Evolutionary conservation across 2,888 invertebrate species (phyloP).

Genomic region (Philereme transversata): DNA sequence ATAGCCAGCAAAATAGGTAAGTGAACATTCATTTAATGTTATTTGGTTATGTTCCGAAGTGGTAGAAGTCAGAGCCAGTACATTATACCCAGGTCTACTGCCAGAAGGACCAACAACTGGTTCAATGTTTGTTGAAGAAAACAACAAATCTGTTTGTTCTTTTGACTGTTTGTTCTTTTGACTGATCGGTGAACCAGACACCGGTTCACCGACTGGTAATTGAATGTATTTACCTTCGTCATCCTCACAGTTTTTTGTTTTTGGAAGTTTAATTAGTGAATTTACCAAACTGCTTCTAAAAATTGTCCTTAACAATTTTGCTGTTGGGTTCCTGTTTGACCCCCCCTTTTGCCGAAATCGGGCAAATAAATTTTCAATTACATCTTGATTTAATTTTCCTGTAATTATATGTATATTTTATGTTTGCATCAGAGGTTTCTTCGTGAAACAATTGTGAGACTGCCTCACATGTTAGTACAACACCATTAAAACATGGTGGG

Average conservation of each 20-base stretch:
- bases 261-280: constrained; percentile 16
- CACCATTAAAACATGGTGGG: constrained; percentile 20
- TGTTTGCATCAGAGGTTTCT: constrained; percentile 6
- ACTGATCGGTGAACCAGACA: too few species aligned
- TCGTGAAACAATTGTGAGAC: constrained; percentile 15
- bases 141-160: constrained; percentile 1
- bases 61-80: neutral
- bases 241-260: constrained; percentile 20
- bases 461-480: constrained; percentile 25
- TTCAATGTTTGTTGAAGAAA: neutral
- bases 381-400: constrained; percentile 21
- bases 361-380: constrained; percentile 25
- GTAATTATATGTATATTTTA: constrained; percentile 16
- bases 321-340: constrained; percentile 18
- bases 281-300: constrained; percentile 21
- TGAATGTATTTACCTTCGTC: constrained; percentile 10
- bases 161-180: too few species aligned
- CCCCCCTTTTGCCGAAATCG: constrained; percentile 24
- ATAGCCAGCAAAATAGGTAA: constrained; percentile 17
- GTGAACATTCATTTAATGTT: constrained; percentile 15
- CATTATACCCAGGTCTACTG: neutral
- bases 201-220: neutral
- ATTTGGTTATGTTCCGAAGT: neutral
- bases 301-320: constrained; percentile 13
- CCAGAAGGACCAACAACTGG: neutral